These are phyloP conservation scores for Hedychridium roseum DNA, from an alignment of 2,888 invertebrate species.

Conservation along the genomic window DNA sequence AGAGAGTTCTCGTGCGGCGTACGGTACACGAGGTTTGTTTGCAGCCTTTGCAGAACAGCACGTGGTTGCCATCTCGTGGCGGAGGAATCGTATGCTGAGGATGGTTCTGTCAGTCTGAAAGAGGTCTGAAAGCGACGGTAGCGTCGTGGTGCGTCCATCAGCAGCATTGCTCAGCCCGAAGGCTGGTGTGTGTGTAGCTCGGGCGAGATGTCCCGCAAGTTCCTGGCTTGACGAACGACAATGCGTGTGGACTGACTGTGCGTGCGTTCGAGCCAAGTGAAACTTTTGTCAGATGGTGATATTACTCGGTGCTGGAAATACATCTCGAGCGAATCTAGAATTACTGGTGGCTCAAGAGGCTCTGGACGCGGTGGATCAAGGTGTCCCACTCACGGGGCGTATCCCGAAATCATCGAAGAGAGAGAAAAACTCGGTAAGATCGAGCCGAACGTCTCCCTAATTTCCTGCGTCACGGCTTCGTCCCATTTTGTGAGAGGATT, in stretches of 20 bases:
- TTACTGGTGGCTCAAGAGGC: too few species aligned
- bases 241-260: slow-evolving; percentile 21
- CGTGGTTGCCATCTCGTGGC: too few species aligned
- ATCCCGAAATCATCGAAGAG: slow-evolving; percentile 41
- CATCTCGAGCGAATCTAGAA: too few species aligned
- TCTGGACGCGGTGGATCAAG: slow-evolving; percentile 25
- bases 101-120: background rate
- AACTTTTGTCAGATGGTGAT: slow-evolving; percentile 51
- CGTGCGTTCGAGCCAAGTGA: slow-evolving; percentile 40
- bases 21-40: too few species aligned
- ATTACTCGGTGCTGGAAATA: slow-evolving; percentile 27
- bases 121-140: background rate
- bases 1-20: too few species aligned
- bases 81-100: background rate
- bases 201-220: slow-evolving; percentile 43
- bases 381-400: slow-evolving; percentile 44
- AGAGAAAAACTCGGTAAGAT: background rate
- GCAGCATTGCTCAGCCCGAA: too few species aligned
- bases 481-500: slow-evolving; percentile 26
- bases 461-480: slow-evolving; percentile 26
- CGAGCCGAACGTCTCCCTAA: slow-evolving; percentile 13
- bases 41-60: too few species aligned
- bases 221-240: slow-evolving; percentile 41
- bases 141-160: background rate
- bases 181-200: too few species aligned